phyloP scores from a whole-genome alignment of 1,140 invertebrate genomes.

The Anastrepha ludens region DNA sequence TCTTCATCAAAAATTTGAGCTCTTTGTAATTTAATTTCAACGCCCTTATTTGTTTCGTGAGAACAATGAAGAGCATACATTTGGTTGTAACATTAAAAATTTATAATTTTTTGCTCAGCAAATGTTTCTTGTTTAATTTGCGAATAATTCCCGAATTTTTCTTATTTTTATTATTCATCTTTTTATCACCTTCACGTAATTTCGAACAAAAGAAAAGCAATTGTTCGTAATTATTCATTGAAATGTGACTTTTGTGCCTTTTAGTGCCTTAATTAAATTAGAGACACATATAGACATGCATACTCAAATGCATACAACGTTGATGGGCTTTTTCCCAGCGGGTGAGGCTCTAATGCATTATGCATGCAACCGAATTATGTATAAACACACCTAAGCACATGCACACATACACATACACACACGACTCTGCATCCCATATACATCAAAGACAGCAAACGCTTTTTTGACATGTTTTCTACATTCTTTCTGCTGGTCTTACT shows the following conservation, averaged over 20 bases:
- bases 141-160: too few relatives aligned
- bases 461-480: neutral
- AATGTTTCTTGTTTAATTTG: too few relatives aligned
- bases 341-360: constrained; percentile 10
- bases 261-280: neutral
- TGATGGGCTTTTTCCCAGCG: neutral
- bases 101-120: too few relatives aligned
- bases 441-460: neutral
- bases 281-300: neutral
- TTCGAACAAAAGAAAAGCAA: constrained; percentile 4
- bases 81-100: too few relatives aligned
- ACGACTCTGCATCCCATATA: neutral
- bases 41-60: too few relatives aligned
- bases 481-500: neutral
- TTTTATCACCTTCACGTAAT: constrained; percentile 13
- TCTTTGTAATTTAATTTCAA: too few relatives aligned
- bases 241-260: constrained; percentile 17
- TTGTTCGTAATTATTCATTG: constrained; percentile 3
- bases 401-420: neutral
- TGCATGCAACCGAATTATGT: neutral
- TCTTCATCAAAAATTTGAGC: too few relatives aligned
- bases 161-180: neutral
- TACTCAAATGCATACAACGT: too few relatives aligned
- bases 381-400: neutral
- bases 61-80: too few relatives aligned